Evolutionary conservation across 1,140 invertebrate species (phyloP), one percentile per base, ranked within the genome.

Genomic region (Drosophila gunungcola): DNA sequence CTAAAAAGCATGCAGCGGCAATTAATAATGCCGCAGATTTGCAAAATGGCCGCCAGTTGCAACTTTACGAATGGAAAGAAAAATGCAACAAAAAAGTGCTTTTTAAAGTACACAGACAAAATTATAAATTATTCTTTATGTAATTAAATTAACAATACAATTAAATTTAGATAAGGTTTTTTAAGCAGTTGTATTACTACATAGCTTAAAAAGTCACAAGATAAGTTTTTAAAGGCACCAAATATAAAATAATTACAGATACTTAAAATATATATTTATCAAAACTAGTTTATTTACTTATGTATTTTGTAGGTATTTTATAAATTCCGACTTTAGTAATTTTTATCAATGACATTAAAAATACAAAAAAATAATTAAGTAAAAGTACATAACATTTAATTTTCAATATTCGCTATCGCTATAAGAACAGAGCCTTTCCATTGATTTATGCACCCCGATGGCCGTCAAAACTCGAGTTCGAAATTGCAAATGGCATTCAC

Each of bases 41-140:
- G 72, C 64, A 89, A 89, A 89, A 89, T 89, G 84, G 84, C 84
- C 73, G 61, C 32, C 48, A 53, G 29, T 64, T 70, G 75, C 70
- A 79, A 69, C 67, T 81, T 86, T 86, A 81, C 56, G 83, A 81
- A 57, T 36, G 12, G 42, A 69, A 13, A 42, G 29, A 6, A 32
- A 13, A 16, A 9, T 25, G 21, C 4, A 4, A 6, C 38, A 54
- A 5, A 21, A 4, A 46, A 34, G 32, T 32, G 27, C 7, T 42
- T 7, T 25, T 16, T 10, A 52, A 34, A 61, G n/a, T n/a, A 2
- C 29, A 16, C n/a, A 32, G 39, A 29, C 12, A 13, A 11, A 29
- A 11, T 29, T 13, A 21, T 12, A 3, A 29, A 27, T 12, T 7
- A 45, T 45, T 45, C 25, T 45, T 1, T 10, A 10, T 21, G 9